These are phyloP conservation scores for Xenopus laevis DNA, from an alignment of 2,113 vertebrate species.

Conservation along the genomic window DNA sequence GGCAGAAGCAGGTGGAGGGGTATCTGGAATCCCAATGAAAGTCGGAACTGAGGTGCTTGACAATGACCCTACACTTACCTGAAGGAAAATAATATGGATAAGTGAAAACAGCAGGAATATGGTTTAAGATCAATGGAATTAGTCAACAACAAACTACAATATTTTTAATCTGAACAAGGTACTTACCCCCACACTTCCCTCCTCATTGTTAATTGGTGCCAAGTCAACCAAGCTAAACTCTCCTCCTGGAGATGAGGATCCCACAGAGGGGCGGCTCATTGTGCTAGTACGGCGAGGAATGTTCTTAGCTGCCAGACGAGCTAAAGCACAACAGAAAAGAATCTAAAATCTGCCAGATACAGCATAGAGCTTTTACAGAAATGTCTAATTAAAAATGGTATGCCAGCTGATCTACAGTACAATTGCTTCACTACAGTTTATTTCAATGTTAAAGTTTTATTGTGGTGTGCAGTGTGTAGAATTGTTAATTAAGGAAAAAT, in stretches of 20 bases:
- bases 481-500: too few species aligned
- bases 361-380: too few species aligned
- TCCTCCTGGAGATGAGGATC: conserved; percentile 78
- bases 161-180: conserved; percentile 50
- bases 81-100: conserved; percentile 65
- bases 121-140: too few species aligned
- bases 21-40: conserved; percentile 86
- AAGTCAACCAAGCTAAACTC: conserved; percentile 81
- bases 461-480: too few species aligned
- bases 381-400: too few species aligned
- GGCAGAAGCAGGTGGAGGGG: conserved; percentile 75
- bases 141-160: conserved; percentile 50
- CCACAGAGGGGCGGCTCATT: conserved; percentile 85
- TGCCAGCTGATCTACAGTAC: too few species aligned
- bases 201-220: conserved; percentile 67
- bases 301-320: conserved; percentile 91
- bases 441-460: too few species aligned
- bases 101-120: conserved; percentile 52
- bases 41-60: conserved; percentile 84
- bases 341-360: conserved; percentile 12
- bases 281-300: conserved; percentile 84
- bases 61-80: conserved; percentile 75
- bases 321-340: conserved; percentile 58
- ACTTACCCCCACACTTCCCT: conserved; percentile 70
- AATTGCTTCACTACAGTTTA: too few species aligned